phyloP scores from a whole-genome alignment of 2,888 invertebrate genomes.

The Dinocampus coccinellae region DNA sequence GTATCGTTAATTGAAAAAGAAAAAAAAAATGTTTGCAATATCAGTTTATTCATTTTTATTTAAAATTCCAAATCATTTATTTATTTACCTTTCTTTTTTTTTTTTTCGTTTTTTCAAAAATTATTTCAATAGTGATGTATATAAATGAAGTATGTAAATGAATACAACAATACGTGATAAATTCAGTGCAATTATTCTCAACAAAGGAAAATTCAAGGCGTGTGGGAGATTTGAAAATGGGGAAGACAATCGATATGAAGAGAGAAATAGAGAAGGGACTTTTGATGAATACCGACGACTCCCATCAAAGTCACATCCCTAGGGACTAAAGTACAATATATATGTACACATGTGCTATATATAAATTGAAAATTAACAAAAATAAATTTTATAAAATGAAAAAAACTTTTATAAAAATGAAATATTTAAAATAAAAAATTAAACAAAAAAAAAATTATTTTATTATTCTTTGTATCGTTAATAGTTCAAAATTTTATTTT shows the following conservation, averaged over 20 bases:
- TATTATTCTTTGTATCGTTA: neutral
- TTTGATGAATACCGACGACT: slow-evolving; percentile 44
- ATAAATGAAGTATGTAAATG: neutral
- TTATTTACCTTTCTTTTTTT: too few relatives aligned
- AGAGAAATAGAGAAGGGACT: slow-evolving; percentile 35
- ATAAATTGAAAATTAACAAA: neutral
- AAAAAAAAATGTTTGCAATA: neutral
- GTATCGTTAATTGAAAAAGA: neutral
- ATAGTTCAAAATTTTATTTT: neutral
- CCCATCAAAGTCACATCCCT: slow-evolving; percentile 41
- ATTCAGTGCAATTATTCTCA: neutral
- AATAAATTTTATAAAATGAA: slow-evolving; percentile 40
- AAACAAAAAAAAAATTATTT: neutral
- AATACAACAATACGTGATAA: neutral
- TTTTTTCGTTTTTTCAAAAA: too few relatives aligned
- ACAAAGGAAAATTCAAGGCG: neutral
- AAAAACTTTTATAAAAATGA: slow-evolving; percentile 40
- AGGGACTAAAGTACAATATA: slow-evolving; percentile 21
- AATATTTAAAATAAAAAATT: neutral
- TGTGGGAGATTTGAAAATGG: slow-evolving; percentile 1
- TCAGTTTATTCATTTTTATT: too few relatives aligned
- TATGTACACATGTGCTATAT: neutral
- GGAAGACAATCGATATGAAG: slow-evolving; percentile 16
- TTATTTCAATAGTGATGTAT: too few relatives aligned
- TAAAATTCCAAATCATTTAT: too few relatives aligned